Base-by-base conservation (phyloP, 2,113 vertebrate species). In the Ondatra zibethicus region DNA sequence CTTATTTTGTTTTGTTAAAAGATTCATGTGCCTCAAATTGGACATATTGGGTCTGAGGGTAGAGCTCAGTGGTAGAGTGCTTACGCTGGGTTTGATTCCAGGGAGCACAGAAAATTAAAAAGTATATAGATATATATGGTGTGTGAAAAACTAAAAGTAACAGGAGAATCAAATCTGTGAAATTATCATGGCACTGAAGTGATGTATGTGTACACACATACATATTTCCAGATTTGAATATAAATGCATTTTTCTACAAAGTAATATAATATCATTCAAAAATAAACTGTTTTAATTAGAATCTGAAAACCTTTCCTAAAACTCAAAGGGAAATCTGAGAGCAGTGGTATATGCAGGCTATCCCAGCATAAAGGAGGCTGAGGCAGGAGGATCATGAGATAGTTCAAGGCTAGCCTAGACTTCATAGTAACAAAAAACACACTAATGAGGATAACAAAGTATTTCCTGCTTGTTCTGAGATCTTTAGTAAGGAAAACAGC, bases 1-100 rank as follows among this genome's bases (percentile, higher is more conserved):
- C 25, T 80, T 81, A 88, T 29, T 73, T 75, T 96, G 77, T 96
- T 95, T 89, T 95, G 63, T 89, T 95, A 95, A 95, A 96, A 92
- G 78, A 95, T 5, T 93, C 52, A 96, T 17, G 72, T 91, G 29
- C 75, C 80, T 92, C 95, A 94, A 63, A 96, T 68, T 77, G 65
- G 17, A n/a, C 33, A 39, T 52, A 52, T 19, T 75, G 45, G 36
- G 5, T 58, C 27, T 65, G 4, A 13, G 7, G 76, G 13, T 73
- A 7, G 50, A 82, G 33, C 1, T 94, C 76, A 39, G 39, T 73
- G 31, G 65, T 39, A 73, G 66, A 82, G 7, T 31, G 29, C 23
- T 73, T 55, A n/a, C 19, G 39, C n/a, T 47, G 31, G 31, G 14
- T 81, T 72, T 36, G 31, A 63, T 36, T 55, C 33, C 11, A 63